Percentiles rank a stretch among this genome's conserved stretches.
These are phyloP conservation scores for Nineta flava DNA, from an alignment of 2,888 invertebrate genomes.

Conservation along the genomic window DNA sequence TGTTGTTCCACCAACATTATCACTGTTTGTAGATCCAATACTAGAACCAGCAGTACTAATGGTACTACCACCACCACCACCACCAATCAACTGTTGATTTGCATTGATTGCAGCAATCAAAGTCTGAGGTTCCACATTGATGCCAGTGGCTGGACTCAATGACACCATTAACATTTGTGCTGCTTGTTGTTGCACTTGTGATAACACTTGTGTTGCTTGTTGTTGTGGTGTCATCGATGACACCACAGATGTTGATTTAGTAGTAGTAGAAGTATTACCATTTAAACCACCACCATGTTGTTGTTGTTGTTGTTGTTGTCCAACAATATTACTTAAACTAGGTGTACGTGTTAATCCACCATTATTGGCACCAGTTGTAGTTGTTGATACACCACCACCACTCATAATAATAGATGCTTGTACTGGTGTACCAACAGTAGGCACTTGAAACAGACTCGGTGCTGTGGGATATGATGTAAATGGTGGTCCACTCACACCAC, in stretches of 20 bases:
- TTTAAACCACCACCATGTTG: background rate
- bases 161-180: background rate
- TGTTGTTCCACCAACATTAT: background rate
- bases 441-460: too few relatives aligned
- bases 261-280: background rate
- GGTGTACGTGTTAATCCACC: background rate
- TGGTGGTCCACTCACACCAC: too few relatives aligned
- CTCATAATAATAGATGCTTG: too few relatives aligned
- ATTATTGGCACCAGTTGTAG: conserved; percentile 4
- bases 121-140: background rate
- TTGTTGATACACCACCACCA: background rate
- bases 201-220: conserved; percentile 8
- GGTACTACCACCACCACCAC: too few relatives aligned
- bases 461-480: background rate
- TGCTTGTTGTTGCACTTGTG: background rate
- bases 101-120: background rate
- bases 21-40: background rate
- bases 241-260: background rate
- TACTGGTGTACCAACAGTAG: too few relatives aligned
- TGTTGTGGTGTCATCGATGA: conserved; percentile 1
- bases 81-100: background rate
- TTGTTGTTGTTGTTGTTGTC: background rate
- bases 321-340: background rate
- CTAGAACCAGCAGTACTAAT: background rate
- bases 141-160: background rate